Base-by-base conservation (phyloP, 1,140 invertebrate genomes). In the Drosophila sucinea region DNA sequence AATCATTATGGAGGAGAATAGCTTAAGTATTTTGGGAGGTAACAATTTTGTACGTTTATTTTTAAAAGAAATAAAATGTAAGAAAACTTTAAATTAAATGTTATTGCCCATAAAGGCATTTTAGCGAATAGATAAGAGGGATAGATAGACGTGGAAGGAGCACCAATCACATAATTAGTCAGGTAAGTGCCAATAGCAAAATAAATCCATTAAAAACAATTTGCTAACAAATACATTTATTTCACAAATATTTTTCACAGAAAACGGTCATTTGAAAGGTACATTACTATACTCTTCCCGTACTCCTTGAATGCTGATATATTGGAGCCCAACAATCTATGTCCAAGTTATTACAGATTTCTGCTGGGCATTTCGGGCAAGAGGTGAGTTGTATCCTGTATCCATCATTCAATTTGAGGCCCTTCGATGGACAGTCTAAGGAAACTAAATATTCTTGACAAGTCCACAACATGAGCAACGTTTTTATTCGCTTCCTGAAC, bases 341-440 rank as follows among this genome's bases (percentile, higher is more conserved):
- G 96, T 81, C 93, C 95, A 8, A 96, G 96, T n/a, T 98, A 98
- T 91, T 97, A 95, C 94, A 96, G 95, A 87, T 98, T 97, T 92
- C 92, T 98, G 33, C 93, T 95, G 66, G 94, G 93, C 73, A 92
- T 97, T 35, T 97, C 96, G 4, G 95, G 95, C 41, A 95, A 95
- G 92, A 95, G 95, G 96, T 67, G 54, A 77, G 72, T n/a, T 29
- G 2, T 5, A 27, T 11, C 7, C 0, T 67, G 17, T 17, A 33
- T 11, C 56, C 3, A 85, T 77, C 54, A 38, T 90, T 85, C 51
- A 89, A 83, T 77, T 73, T 92, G 79, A 73, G 80, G 76, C 92
- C 93, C 23, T 93, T 96, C 40, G 94, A 95, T 73, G 64, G 73
- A 92, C 40, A 91, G 93, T 63, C 77, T 94, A 0, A 85, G 70